These are phyloP conservation scores for Oxyscelio sp. DNA, from an alignment of 2,888 invertebrate species.

Conservation along the genomic window DNA sequence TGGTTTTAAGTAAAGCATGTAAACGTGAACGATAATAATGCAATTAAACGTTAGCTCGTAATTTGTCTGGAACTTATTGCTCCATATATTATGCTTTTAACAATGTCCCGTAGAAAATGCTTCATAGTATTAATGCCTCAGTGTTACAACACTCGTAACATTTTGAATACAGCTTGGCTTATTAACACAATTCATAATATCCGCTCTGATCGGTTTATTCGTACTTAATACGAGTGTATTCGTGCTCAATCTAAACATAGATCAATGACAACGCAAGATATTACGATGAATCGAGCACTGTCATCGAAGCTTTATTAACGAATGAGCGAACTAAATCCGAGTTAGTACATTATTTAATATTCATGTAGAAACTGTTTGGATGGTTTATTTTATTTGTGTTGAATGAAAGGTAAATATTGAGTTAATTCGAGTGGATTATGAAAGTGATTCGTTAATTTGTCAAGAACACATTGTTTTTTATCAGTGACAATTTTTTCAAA, in stretches of 20 bases:
- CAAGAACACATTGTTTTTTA: neutral
- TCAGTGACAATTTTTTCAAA: too few relatives aligned
- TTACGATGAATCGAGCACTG: constrained; percentile 20
- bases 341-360: constrained; percentile 9
- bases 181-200: constrained; percentile 21
- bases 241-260: constrained; percentile 15
- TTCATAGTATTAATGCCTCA: neutral
- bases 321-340: constrained; percentile 1
- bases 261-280: constrained; percentile 22
- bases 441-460: neutral
- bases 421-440: neutral
- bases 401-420: constrained; percentile 2
- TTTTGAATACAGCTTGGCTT: constrained; percentile 3
- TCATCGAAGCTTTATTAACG: constrained; percentile 26
- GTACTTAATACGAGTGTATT: constrained; percentile 5
- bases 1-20: neutral
- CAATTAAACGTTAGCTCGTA: neutral
- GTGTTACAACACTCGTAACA: constrained; percentile 8
- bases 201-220: constrained; percentile 17
- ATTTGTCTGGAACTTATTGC: neutral
- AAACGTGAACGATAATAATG: neutral
- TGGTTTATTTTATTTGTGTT: neutral
- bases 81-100: neutral
- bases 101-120: neutral
- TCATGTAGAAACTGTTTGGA: neutral